A percentile compares a stretch with the other conserved stretches of the same genome.
Conservation (phyloP, 2,888 invertebrate genomes). For the Ormyrus rosae region DNA sequence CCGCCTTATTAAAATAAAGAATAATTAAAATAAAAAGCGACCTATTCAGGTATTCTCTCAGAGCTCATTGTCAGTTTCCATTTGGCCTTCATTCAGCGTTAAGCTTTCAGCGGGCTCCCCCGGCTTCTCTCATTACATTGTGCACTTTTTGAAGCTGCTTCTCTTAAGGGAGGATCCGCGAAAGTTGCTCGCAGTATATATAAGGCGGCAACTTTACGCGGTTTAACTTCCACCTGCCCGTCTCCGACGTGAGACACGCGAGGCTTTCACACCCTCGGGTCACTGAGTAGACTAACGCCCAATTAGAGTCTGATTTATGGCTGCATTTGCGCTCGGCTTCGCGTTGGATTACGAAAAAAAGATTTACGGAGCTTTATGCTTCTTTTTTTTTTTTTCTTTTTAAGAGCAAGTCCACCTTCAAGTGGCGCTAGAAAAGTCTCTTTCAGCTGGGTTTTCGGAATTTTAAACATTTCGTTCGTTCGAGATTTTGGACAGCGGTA, state of each 20-base stretch:
- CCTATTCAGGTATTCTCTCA: neutral
- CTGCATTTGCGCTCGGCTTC: conserved; percentile 1
- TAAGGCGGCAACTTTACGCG: conserved; percentile 40
- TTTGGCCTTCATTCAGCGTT: neutral
- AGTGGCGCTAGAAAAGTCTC: neutral
- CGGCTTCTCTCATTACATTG: too few species aligned
- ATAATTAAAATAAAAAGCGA: conserved; percentile 2
- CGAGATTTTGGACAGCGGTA: neutral
- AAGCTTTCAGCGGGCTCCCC: too few species aligned
- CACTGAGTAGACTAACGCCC: conserved; percentile 30
- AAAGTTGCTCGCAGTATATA: conserved; percentile 20
- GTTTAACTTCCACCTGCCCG: conserved; percentile 25
- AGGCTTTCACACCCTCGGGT: conserved; percentile 28
- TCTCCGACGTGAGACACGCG: conserved; percentile 3
- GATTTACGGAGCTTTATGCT: conserved; percentile 41
- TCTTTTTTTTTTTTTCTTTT: neutral
- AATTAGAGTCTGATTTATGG: conserved; percentile 53
- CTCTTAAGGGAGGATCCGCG: too few species aligned
- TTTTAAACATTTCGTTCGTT: neutral
- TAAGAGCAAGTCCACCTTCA: neutral
- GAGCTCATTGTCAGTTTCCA: neutral
- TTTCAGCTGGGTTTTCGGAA: neutral
- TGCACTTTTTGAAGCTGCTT: too few species aligned
- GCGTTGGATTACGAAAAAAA: conserved; percentile 14
- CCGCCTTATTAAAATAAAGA: neutral